A percentile compares a stretch with the other conserved stretches of the same genome.
Evolutionary conservation across 35 echinoderm and acorn worm genomes (phyloP).

Genomic region (Lytechinus pictus): DNA sequence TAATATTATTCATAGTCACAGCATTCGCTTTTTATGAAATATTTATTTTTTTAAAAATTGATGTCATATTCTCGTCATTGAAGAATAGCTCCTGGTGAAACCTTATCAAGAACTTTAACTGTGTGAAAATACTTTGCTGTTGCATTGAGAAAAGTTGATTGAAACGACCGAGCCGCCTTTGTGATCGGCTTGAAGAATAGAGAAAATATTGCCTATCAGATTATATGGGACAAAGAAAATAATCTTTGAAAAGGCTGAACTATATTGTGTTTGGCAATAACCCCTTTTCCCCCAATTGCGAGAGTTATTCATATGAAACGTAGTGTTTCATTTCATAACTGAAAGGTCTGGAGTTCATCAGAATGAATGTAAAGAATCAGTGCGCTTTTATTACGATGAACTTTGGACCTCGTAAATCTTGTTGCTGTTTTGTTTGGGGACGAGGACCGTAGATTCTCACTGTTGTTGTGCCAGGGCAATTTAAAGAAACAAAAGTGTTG

Average conservation of each 20-base stretch:
- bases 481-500: background rate
- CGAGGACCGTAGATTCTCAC: background rate
- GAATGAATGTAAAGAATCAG: constrained; percentile 12
- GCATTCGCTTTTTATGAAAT: background rate
- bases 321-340: constrained; percentile 20
- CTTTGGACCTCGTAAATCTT: constrained; percentile 11
- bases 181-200: background rate
- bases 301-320: background rate
- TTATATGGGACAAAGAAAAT: background rate
- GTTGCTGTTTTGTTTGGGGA: background rate
- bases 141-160: constrained; percentile 13
- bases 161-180: background rate
- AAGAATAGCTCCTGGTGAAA: background rate
- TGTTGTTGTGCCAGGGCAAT: background rate
- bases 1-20: background rate
- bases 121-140: background rate
- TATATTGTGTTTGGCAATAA: constrained; percentile 14
- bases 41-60: background rate
- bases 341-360: background rate
- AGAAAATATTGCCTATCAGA: constrained; percentile 13
- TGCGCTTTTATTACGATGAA: background rate
- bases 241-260: constrained; percentile 3
- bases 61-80: background rate
- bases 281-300: constrained; percentile 14
- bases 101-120: background rate